phyloP scores from a whole-genome alignment of 2,888 invertebrate genomes.

The Neoaliturus tenellus region DNA sequence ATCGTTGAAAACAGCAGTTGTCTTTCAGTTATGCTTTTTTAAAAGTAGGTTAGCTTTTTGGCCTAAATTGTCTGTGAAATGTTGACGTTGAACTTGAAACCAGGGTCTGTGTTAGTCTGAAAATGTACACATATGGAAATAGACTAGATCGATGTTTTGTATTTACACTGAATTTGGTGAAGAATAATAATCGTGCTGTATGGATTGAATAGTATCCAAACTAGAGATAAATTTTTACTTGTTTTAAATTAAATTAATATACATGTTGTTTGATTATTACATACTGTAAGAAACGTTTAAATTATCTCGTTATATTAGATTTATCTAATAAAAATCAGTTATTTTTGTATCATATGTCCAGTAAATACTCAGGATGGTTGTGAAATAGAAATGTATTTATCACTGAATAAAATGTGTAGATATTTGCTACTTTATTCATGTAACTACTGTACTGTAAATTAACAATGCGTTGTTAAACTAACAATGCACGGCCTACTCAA shows the following conservation, averaged over 20 bases:
- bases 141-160: constrained; percentile 44
- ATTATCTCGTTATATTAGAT: no score
- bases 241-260: background rate
- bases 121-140: constrained; percentile 18
- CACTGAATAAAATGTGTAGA: background rate
- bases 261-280: no score
- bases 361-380: constrained; percentile 28
- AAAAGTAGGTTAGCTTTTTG: constrained; percentile 26
- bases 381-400: background rate
- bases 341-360: constrained; percentile 23
- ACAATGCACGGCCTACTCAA: background rate
- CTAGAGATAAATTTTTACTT: background rate
- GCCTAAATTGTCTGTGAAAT: constrained; percentile 18
- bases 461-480: background rate
- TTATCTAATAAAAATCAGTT: no score
- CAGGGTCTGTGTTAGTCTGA: constrained; percentile 22
- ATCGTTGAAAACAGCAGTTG: constrained; percentile 28
- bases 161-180: background rate
- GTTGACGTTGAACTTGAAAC: background rate
- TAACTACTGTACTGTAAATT: background rate
- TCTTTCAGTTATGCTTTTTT: constrained; percentile 34
- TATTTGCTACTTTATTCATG: background rate
- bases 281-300: no score
- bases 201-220: background rate
- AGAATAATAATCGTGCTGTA: background rate